These are phyloP conservation scores for Leptoclinus maculatus DNA, from an alignment of 2,797 vertebrate genomes.

Conservation along the genomic window DNA sequence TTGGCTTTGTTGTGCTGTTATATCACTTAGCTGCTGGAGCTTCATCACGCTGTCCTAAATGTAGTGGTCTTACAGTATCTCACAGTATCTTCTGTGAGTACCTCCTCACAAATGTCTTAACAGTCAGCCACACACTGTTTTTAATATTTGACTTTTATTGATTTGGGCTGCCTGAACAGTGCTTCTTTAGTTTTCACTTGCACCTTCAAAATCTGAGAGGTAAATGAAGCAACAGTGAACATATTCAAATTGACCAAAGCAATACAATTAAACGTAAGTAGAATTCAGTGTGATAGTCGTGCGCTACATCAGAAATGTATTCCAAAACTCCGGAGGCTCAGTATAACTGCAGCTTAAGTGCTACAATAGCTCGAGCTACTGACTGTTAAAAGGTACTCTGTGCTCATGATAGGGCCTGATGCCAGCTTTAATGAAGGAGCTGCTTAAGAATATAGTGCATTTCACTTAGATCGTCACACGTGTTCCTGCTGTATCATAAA, in stretches of 20 bases:
- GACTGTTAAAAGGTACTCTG: slow-evolving; percentile 61
- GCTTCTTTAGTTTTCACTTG: not conserved
- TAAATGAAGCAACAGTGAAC: not conserved
- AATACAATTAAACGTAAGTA: not conserved
- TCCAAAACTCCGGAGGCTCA: slow-evolving; percentile 21
- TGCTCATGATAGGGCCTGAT: slow-evolving; percentile 40
- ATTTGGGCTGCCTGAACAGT: not conserved
- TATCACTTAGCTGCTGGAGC: slow-evolving; percentile 19
- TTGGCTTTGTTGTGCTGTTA: slow-evolving; percentile 41
- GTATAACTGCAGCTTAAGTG: slow-evolving; percentile 46
- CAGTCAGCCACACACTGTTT: not conserved
- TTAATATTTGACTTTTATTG: not conserved
- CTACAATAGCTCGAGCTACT: slow-evolving; percentile 24
- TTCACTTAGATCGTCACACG: not conserved
- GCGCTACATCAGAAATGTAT: slow-evolving; percentile 4
- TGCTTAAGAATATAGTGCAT: slow-evolving; percentile 15
- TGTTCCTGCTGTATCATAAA: slow-evolving; percentile 1
- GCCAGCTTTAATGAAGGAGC: slow-evolving; percentile 46
- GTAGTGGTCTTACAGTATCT: slow-evolving; percentile 1
- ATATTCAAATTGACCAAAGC: not conserved
- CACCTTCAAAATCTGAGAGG: not conserved
- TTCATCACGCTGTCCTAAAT: slow-evolving; percentile 25
- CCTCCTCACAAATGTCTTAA: not conserved
- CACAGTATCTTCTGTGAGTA: not conserved
- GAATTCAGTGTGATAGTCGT: not conserved